Evolutionary conservation across 1,140 invertebrate genomes (phyloP), one percentile per base, ranked within the genome.

Genomic region (Drosophila ananassae): DNA sequence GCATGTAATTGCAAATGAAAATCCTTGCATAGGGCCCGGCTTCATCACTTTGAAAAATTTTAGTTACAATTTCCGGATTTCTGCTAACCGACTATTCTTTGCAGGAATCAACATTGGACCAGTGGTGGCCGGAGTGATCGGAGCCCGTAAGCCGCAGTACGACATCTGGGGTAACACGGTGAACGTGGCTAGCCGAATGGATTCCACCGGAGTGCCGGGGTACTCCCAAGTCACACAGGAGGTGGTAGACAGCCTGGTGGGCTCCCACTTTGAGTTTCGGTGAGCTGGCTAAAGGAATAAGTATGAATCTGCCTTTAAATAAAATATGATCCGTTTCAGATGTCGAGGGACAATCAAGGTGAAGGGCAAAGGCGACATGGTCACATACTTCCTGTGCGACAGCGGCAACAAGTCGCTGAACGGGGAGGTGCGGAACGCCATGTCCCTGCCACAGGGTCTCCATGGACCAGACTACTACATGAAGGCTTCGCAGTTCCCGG

Each of bases 81-180:
- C 3, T 28, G 3, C 22, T 47, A 24, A 47, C 22, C 44, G 8
- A 47, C 10, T 47, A 17, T 17, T 17, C 17, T 1, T 17, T 17
- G 5, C 9, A 75, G 97, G 97, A 73, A 95, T 98, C 69, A 98
- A 97, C 91, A 95, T 98, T 73, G 98, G 97, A 0, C 97, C 97
- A 2, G 97, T 98, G 2, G 97, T 98, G 6, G 97, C 98, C 8
- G 98, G 98, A 13, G 98, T 99, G 0, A 98, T 99, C 71, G 98
- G 98, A 13, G 97, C 97, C 0, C 93, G 97, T 47, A 98, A 98
- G 92, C 98, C 98, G 10, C 98, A 98, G 87, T 99, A 98, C 92
- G 98, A 98, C 90, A 98, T 98, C 79, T 98, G 97, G 97, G 98
- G 98, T 1, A 98, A 98, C 92, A 98, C 97, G 9, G 98, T 99